These are phyloP conservation scores for Podarcis raffonei DNA, from an alignment of 2,113 vertebrate species.

Conservation along the genomic window DNA sequence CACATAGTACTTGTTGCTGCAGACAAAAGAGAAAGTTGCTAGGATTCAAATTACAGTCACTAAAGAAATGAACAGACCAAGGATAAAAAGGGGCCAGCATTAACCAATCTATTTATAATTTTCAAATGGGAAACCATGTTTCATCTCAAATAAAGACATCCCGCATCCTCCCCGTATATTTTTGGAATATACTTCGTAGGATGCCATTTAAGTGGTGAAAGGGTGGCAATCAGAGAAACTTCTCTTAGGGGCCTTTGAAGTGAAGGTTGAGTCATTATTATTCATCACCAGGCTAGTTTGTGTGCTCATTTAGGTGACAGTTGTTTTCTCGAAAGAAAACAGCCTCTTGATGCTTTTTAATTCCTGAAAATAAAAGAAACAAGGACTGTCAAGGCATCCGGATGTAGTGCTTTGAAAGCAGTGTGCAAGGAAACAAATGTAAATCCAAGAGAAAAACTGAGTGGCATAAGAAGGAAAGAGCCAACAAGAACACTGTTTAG, in stretches of 20 bases:
- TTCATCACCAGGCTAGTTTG: slow-evolving; percentile 40
- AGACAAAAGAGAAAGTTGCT: neutral
- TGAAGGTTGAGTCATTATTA: slow-evolving; percentile 48
- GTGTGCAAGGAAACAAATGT: slow-evolving; percentile 55
- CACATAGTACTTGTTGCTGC: slow-evolving; percentile 15
- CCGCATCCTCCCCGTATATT: rapidly evolving
- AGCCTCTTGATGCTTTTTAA: slow-evolving; percentile 59
- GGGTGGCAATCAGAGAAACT: slow-evolving; percentile 45
- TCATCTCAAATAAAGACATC: neutral
- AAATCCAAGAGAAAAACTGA: slow-evolving; percentile 46
- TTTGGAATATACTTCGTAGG: neutral
- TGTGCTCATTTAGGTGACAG: slow-evolving; percentile 62
- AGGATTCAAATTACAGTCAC: neutral
- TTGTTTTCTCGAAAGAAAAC: slow-evolving; percentile 48
- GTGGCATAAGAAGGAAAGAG: slow-evolving; percentile 46
- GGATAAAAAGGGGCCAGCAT: neutral
- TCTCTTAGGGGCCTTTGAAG: slow-evolving; percentile 47
- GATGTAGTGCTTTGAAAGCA: slow-evolving; percentile 40
- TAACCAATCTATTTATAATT: neutral
- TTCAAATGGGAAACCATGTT: neutral
- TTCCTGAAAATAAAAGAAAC: slow-evolving; percentile 57
- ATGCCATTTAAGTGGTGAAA: slow-evolving; percentile 22
- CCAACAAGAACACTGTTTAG: slow-evolving; percentile 37
- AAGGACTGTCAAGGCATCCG: slow-evolving; percentile 56
- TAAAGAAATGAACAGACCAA: slow-evolving; percentile 10